These are phyloP conservation scores for Gonatopus flavifemur DNA, from an alignment of 1,140 invertebrate species.

Conservation along the genomic window DNA sequence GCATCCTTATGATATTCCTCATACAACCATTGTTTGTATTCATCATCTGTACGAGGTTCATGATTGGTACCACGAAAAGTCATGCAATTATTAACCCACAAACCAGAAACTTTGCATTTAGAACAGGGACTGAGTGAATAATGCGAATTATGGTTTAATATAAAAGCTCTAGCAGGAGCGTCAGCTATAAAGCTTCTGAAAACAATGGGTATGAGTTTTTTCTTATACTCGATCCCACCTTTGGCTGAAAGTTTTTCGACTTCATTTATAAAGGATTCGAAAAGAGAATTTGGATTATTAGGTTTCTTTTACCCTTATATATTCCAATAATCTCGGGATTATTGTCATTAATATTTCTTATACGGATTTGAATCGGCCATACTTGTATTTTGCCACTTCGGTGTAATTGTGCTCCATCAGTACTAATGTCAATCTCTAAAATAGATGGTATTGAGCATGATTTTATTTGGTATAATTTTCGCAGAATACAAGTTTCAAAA, in stretches of 20 bases:
- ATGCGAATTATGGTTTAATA: constrained; percentile 32
- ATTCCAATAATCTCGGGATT: not conserved
- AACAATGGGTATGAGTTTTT: constrained; percentile 6
- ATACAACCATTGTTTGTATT: constrained; percentile 30
- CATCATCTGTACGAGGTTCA: constrained; percentile 4
- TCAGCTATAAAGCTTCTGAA: constrained; percentile 38
- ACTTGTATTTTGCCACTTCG: too few relatives aligned
- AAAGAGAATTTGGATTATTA: not conserved
- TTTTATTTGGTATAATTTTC: too few relatives aligned
- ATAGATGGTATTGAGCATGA: too few relatives aligned
- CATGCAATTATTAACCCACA: constrained; percentile 17
- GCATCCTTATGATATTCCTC: constrained; percentile 15
- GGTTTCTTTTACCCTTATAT: constrained; percentile 1
- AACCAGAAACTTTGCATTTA: constrained; percentile 34
- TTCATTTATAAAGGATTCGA: not conserved
- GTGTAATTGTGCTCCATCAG: too few relatives aligned
- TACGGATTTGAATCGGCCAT: too few relatives aligned
- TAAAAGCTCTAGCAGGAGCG: constrained; percentile 25
- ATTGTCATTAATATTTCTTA: too few relatives aligned
- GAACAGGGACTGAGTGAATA: constrained; percentile 39
- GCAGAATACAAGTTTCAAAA: too few relatives aligned
- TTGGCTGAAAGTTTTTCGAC: not conserved
- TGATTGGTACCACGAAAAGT: constrained; percentile 18
- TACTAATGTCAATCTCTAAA: too few relatives aligned
- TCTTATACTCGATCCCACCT: not conserved